These are phyloP conservation scores for Chanos chanos DNA, from an alignment of 2,797 vertebrate species.

Conservation along the genomic window DNA sequence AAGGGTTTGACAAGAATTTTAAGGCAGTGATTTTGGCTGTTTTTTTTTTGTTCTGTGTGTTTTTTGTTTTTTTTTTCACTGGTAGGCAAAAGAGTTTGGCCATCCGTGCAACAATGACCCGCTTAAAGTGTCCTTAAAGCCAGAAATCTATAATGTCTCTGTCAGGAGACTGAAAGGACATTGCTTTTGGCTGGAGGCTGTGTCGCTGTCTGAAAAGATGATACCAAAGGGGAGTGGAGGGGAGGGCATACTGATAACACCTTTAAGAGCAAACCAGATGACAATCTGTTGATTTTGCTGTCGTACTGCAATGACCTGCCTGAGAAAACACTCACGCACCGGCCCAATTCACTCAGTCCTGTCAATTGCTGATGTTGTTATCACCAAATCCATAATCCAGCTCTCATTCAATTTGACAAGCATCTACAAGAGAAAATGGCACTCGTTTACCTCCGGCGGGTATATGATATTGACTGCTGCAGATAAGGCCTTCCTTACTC, in stretches of 20 bases:
- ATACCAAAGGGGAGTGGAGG: too few species aligned
- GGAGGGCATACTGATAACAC: neutral
- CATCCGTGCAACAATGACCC: too few species aligned
- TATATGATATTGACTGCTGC: conserved; percentile 70
- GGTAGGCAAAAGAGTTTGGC: too few species aligned
- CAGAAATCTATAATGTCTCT: too few species aligned
- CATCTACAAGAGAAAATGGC: conserved; percentile 67
- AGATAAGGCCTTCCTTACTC: conserved; percentile 70
- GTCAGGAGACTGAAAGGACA: too few species aligned
- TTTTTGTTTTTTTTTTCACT: too few species aligned
- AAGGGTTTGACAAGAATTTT: too few species aligned
- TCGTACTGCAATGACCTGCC: conserved; percentile 49
- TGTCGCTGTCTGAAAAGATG: too few species aligned
- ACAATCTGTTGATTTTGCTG: neutral
- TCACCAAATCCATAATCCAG: conserved; percentile 73
- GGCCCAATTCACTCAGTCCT: conserved; percentile 39
- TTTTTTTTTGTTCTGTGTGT: too few species aligned
- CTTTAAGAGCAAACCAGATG: conserved; percentile 13
- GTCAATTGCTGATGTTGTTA: conserved; percentile 64
- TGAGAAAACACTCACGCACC: conserved; percentile 43
- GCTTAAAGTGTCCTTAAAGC: too few species aligned
- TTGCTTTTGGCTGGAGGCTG: too few species aligned
- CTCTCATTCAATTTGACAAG: conserved; percentile 73
- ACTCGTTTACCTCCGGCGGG: conserved; percentile 66
- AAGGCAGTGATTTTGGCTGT: too few species aligned